Evolutionary conservation across 2,113 vertebrate genomes (phyloP).

Genomic region (Chrysemys picta): DNA sequence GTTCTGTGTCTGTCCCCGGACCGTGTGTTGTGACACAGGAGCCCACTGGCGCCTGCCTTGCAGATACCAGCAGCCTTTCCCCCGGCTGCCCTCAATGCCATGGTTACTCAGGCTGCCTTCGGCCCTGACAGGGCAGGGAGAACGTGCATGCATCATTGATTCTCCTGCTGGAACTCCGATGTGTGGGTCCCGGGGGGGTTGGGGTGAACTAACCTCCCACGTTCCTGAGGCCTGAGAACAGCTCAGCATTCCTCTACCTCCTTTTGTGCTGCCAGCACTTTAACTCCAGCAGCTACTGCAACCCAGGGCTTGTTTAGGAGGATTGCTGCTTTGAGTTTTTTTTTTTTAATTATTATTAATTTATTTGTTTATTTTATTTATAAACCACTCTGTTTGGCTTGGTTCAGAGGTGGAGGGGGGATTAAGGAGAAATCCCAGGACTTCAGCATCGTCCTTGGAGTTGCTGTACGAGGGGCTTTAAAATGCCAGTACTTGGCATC

Average conservation of each 20-base stretch:
- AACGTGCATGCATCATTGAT: neutral
- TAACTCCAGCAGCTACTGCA: neutral
- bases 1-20: neutral
- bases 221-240: constrained; percentile 17
- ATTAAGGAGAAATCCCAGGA: neutral
- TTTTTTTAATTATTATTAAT: no score
- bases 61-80: neutral
- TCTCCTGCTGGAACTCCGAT: neutral
- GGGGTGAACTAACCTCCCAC: constrained; percentile 40
- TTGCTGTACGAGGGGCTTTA: neutral
- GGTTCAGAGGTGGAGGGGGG: neutral
- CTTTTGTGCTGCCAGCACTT: rapidly evolving
- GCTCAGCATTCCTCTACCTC: neutral
- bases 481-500: neutral
- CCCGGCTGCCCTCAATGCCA: neutral
- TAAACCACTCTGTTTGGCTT: neutral
- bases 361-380: neutral
- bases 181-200: neutral
- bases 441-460: neutral
- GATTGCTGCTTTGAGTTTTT: neutral
- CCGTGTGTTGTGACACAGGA: neutral
- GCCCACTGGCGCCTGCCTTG: neutral
- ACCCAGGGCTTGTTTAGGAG: rapidly evolving
- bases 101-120: neutral
- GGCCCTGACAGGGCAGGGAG: rapidly evolving